A percentile compares a stretch with the other conserved stretches of the same genome.
Evolutionary conservation across 2,888 invertebrate genomes (phyloP).

Genomic region (Melangyna quadrimaculata): DNA sequence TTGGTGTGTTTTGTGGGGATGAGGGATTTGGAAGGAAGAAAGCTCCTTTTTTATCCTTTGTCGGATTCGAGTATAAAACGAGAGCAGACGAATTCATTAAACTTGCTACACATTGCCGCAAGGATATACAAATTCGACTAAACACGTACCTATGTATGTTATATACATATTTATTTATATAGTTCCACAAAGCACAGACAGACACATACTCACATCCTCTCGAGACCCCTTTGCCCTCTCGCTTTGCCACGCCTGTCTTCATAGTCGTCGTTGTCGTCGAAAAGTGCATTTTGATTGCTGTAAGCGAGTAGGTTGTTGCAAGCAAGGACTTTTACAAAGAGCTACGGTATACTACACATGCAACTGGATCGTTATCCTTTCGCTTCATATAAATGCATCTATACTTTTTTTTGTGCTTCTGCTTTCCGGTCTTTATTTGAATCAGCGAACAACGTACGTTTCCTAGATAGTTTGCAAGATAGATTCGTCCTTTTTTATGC

Average conservation of each 20-base stretch:
- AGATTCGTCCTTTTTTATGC: conserved; percentile 11
- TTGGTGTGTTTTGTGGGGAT: neutral
- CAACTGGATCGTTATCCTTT: conserved; percentile 60
- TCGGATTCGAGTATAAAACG: conserved; percentile 41
- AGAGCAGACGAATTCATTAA: conserved; percentile 68
- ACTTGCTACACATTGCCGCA: conserved; percentile 48
- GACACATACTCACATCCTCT: neutral
- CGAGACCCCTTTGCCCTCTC: neutral
- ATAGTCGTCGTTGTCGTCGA: neutral
- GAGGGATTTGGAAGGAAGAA: neutral
- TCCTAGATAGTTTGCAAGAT: conserved; percentile 25
- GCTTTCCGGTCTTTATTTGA: conserved; percentile 56
- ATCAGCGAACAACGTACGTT: conserved; percentile 34
- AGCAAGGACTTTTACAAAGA: conserved; percentile 13
- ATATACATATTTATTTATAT: neutral
- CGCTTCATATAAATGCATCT: neutral
- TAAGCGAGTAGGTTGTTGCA: conserved; percentile 31
- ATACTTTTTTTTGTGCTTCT: conserved; percentile 1
- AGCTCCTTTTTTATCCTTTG: conserved; percentile 17
- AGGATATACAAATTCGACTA: conserved; percentile 38
- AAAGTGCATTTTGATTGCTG: conserved; percentile 67
- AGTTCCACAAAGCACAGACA: conserved; percentile 21
- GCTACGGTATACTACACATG: too few relatives aligned
- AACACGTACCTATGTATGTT: conserved; percentile 15
- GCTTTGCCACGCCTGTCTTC: neutral